These are phyloP conservation scores for Hormiphora californensis DNA, from an alignment of 37 sponge, comb jelly and placozoan species.

Conservation along the genomic window DNA sequence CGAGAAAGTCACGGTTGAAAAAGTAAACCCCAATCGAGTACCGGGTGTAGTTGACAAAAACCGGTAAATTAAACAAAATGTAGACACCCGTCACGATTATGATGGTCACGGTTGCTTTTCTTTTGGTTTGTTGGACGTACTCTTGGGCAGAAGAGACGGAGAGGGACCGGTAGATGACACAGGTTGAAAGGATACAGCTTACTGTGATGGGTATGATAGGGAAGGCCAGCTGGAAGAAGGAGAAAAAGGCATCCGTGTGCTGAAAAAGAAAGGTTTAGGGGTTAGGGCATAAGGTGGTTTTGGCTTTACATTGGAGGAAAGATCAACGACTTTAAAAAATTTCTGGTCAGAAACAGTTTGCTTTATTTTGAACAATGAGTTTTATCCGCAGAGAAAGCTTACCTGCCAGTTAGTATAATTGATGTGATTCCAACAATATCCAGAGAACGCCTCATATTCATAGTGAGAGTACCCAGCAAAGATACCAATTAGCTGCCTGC, in stretches of 20 bases:
- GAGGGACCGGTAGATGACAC: neutral
- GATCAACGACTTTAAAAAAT: neutral
- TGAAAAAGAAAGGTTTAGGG: neutral
- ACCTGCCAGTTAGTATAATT: slow-evolving; percentile 4
- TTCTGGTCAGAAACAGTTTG: neutral
- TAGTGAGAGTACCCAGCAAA: slow-evolving; percentile 17
- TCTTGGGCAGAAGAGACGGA: neutral
- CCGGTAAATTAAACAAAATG: slow-evolving; percentile 42
- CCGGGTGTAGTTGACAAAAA: slow-evolving; percentile 35
- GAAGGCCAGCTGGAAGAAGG: neutral
- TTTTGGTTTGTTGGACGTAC: neutral
- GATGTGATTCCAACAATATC: slow-evolving; percentile 43
- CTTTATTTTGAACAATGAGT: too few relatives aligned
- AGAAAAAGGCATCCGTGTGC: slow-evolving; percentile 21
- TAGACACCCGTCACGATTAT: slow-evolving; percentile 32
- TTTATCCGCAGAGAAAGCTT: too few relatives aligned
- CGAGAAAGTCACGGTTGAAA: neutral
- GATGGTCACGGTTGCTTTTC: slow-evolving; percentile 31
- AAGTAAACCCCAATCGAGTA: neutral
- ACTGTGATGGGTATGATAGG: slow-evolving; percentile 38
- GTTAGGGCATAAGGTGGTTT: neutral
- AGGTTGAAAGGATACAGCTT: neutral
- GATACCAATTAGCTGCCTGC: neutral
- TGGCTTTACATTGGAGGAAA: neutral
- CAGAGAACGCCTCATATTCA: neutral